Evolutionary conservation across 2,113 vertebrate species (phyloP).

Genomic region (Columbina picui): DNA sequence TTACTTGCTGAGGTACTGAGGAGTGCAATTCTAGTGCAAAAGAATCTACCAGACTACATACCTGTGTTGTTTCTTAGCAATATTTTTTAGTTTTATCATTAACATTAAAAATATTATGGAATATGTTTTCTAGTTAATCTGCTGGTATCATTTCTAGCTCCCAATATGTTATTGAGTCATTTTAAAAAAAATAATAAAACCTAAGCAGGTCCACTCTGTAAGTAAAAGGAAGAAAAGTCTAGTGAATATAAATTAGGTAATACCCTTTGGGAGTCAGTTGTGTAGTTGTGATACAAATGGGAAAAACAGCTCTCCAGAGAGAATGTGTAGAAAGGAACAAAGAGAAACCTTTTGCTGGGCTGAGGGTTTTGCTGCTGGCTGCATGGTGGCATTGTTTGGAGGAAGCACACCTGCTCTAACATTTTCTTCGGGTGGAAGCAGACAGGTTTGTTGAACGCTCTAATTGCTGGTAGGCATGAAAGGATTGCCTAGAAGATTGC

Average conservation of each 20-base stretch:
- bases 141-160: not conserved
- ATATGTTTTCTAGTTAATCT: not conserved
- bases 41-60: not conserved
- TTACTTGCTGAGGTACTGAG: not conserved
- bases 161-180: not conserved
- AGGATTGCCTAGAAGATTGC: slow-evolving; percentile 59
- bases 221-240: not conserved
- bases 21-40: not conserved
- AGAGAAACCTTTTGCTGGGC: not conserved
- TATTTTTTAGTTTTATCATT: not conserved
- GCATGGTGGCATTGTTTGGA: not conserved
- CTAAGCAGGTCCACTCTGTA: not conserved
- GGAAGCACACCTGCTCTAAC: not conserved
- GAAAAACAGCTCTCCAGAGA: not conserved
- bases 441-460: slow-evolving; percentile 24
- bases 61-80: not conserved
- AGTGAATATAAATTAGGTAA: not conserved
- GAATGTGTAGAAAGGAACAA: not conserved
- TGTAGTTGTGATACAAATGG: not conserved
- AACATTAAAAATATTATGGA: not conserved
- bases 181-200: not conserved
- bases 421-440: not conserved
- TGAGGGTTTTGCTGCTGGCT: not conserved
- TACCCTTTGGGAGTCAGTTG: not conserved
- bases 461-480: slow-evolving; percentile 65